These are phyloP conservation scores for Chelonoidis abingdonii DNA, from an alignment of 2,113 vertebrate species.

Conservation along the genomic window DNA sequence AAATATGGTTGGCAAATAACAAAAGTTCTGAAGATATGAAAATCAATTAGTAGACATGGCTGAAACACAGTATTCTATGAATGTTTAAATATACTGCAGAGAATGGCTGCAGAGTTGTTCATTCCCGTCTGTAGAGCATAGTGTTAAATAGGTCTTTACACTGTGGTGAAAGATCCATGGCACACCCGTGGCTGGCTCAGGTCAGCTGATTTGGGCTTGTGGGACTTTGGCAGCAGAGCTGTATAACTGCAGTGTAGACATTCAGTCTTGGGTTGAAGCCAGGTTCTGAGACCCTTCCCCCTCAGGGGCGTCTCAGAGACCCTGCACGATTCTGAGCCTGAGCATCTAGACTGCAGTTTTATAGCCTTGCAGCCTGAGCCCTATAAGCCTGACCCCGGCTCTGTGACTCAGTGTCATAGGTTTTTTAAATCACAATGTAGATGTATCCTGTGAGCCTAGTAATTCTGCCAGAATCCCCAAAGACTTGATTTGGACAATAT, in stretches of 20 bases:
- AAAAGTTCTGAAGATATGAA: background rate
- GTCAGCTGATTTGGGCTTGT: background rate
- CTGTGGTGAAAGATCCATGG: background rate
- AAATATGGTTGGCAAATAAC: background rate
- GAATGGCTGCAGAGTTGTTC: background rate
- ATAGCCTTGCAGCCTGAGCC: no score
- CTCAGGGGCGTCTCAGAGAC: no score
- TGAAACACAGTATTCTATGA: background rate
- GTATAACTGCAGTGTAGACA: no score
- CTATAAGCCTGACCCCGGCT: no score
- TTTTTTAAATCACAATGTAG: background rate
- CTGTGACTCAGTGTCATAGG: no score
- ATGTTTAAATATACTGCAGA: background rate
- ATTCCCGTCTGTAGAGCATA: background rate
- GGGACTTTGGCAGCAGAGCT: background rate
- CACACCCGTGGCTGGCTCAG: background rate
- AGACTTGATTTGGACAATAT: background rate
- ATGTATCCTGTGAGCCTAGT: background rate
- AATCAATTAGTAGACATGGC: rapidly evolving
- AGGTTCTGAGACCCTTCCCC: no score
- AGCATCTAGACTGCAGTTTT: no score
- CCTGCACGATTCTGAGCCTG: no score
- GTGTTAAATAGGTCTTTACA: background rate
- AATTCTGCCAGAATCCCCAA: background rate
- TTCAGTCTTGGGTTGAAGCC: no score